Conservation (phyloP, 2,888 invertebrate species). For the Osmoderma eremita region DNA sequence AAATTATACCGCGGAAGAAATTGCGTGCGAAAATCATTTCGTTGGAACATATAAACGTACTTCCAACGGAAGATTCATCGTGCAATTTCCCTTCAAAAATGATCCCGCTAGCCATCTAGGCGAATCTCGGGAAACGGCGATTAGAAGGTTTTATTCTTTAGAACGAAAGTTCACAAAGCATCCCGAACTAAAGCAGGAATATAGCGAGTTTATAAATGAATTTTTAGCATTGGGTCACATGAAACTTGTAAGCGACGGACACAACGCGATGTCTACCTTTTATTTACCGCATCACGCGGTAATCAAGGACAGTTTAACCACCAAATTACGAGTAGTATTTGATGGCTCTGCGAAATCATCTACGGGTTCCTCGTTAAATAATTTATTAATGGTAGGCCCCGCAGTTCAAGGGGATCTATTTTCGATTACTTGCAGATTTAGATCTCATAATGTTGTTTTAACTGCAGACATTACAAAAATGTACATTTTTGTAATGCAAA, state of each 20-base stretch:
- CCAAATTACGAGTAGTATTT: conserved; percentile 40
- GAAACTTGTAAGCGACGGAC: not conserved
- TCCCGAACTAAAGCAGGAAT: conserved; percentile 1
- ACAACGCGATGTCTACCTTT: not conserved
- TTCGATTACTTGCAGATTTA: conserved; percentile 43
- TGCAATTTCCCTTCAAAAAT: conserved; percentile 20
- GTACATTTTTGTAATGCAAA: no score
- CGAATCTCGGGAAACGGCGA: conserved; percentile 42
- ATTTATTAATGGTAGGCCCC: conserved; percentile 43
- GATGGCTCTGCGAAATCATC: conserved; percentile 36
- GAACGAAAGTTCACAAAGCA: conserved; percentile 43
- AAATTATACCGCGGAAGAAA: conserved; percentile 13
- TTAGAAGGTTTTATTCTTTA: conserved; percentile 43
- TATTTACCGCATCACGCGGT: conserved; percentile 38
- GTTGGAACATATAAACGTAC: conserved; percentile 8
- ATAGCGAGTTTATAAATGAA: conserved; percentile 24
- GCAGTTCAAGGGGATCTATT: conserved; percentile 42
- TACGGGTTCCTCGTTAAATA: conserved; percentile 42
- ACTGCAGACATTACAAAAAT: conserved; percentile 50
- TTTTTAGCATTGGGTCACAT: conserved; percentile 31
- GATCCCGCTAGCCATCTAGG: conserved; percentile 39
- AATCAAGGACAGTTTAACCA: conserved; percentile 12
- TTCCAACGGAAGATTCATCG: conserved; percentile 13
- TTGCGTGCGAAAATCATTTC: conserved; percentile 34
- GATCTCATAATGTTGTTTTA: conserved; percentile 46